Conservation (phyloP, 2,113 vertebrate genomes). For the Macheiramphus alcinus region DNA sequence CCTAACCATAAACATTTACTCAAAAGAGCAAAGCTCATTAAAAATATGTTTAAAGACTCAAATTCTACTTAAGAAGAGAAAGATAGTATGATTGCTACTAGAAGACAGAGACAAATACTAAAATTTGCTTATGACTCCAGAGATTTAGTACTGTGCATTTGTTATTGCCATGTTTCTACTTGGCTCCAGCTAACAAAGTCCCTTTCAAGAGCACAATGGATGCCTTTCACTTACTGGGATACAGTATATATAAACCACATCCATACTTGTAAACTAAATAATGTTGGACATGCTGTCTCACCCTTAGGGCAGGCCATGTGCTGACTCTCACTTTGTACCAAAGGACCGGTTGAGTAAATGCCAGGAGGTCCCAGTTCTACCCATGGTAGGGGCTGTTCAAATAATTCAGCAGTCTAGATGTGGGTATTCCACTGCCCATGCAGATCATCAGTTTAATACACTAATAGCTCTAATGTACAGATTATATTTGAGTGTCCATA, state of each 20-base stretch:
- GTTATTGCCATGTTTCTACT: not conserved
- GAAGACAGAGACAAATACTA: not conserved
- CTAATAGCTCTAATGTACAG: not conserved
- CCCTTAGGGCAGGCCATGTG: not conserved
- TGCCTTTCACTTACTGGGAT: not conserved
- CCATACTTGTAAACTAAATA: not conserved
- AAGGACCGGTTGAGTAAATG: not conserved
- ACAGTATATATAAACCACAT: not conserved
- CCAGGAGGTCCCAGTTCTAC: not conserved
- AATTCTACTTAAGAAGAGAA: not conserved
- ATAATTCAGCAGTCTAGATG: not conserved
- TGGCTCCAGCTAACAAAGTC: not conserved
- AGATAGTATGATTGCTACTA: not conserved
- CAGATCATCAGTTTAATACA: not conserved
- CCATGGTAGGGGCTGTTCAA: not conserved
- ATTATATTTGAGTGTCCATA: not conserved
- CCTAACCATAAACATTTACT: not conserved
- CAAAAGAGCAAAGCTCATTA: not conserved
- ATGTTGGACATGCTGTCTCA: not conserved
- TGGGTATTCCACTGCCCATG: not conserved
- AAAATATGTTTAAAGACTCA: not conserved
- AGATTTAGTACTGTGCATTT: not conserved
- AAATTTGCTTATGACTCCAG: not conserved
- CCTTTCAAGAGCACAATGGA: not conserved
- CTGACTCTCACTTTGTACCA: not conserved